These are phyloP conservation scores for Metridium senile DNA, from an alignment of 92 coral and sea anemone genomes.

Conservation along the genomic window DNA sequence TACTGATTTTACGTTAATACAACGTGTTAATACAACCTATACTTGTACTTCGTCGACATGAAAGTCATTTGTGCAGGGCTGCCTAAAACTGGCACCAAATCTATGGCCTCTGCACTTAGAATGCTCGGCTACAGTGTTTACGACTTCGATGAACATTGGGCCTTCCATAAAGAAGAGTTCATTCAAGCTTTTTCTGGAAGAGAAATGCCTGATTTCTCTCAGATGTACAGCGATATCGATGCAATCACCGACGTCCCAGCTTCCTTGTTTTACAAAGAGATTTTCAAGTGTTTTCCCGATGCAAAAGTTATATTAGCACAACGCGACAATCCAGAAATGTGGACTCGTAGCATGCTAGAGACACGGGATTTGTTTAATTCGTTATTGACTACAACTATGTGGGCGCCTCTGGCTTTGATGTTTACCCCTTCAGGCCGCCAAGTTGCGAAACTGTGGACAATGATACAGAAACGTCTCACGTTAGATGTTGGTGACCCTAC, in stretches of 20 bases:
- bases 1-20: no score
- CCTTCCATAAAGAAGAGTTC: conserved; percentile 34
- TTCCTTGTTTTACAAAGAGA: conserved; percentile 26
- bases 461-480: background rate
- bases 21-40: no score
- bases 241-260: conserved; percentile 49
- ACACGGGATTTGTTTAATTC: background rate
- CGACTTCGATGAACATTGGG: conserved; percentile 39
- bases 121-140: conserved; percentile 39
- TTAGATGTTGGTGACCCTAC: background rate
- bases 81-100: conserved; percentile 53
- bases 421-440: background rate
- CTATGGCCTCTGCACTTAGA: conserved; percentile 40
- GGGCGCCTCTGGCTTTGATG: background rate
- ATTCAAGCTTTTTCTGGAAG: background rate
- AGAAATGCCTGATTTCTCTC: conserved; percentile 27
- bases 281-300: conserved; percentile 35
- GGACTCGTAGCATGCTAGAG: conserved; percentile 26
- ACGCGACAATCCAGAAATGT: conserved; percentile 51
- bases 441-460: background rate
- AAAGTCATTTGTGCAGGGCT: conserved; percentile 63
- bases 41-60: no score
- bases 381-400: background rate
- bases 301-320: conserved; percentile 46
- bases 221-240: conserved; percentile 44